Conservation (phyloP, 1,140 invertebrate species). For the Pseudobourletiella spinata region DNA sequence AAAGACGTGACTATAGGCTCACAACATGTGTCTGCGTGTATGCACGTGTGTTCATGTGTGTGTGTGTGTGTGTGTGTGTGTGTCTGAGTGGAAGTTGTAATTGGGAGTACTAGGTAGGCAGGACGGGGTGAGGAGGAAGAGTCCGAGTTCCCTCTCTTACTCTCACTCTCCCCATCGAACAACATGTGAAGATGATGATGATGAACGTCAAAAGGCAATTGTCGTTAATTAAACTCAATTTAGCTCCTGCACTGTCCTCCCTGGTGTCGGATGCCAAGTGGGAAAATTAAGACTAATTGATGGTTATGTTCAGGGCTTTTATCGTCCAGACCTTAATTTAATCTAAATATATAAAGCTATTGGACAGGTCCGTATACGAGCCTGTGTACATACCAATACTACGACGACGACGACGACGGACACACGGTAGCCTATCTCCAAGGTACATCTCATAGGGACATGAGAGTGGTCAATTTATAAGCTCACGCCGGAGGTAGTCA, state of each 20-base stretch:
- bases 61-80: constrained; percentile 3
- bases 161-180: too few species aligned
- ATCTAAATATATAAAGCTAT: constrained; percentile 34
- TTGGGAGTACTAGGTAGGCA: not conserved
- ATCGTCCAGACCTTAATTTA: constrained; percentile 35
- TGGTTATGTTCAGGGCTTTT: constrained; percentile 36
- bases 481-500: too few species aligned
- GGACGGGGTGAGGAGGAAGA: not conserved
- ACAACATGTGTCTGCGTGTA: too few species aligned
- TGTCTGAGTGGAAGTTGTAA: constrained; percentile 1
- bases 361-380: too few species aligned
- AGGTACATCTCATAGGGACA: too few species aligned
- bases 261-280: constrained; percentile 31
- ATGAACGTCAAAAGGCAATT: constrained; percentile 35
- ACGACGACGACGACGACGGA: too few species aligned
- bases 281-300: constrained; percentile 37
- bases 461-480: too few species aligned
- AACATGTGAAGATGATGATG: constrained; percentile 15
- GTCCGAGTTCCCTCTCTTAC: too few species aligned
- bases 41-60: too few species aligned
- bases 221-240: constrained; percentile 36
- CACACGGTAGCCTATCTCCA: too few species aligned
- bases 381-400: too few species aligned
- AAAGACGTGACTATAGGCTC: too few species aligned
- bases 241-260: constrained; percentile 20